Evolutionary conservation across 2,888 invertebrate species (phyloP).

Genomic region (Caenorhabditis sp.): DNA sequence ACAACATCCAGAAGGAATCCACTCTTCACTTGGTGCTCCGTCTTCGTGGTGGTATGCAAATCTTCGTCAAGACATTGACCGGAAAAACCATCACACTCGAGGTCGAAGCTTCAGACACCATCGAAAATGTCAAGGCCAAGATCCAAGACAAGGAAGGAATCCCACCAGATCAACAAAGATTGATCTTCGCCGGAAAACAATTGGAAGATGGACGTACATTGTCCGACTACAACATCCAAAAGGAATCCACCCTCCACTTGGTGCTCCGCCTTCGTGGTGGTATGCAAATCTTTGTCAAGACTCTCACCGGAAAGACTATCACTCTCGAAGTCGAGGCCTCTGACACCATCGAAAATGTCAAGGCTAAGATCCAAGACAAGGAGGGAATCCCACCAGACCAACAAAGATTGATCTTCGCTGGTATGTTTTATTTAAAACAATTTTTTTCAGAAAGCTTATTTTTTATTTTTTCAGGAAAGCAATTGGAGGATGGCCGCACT

Average conservation of each 20-base stretch:
- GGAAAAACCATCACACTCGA: conserved; percentile 82
- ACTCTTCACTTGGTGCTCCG: conserved; percentile 59
- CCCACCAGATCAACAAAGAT: conserved; percentile 55
- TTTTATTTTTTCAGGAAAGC: conserved; percentile 30
- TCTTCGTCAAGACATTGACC: conserved; percentile 87
- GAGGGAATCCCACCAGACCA: conserved; percentile 52
- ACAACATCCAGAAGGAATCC: conserved; percentile 59
- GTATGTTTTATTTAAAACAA: too few relatives aligned
- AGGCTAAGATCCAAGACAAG: conserved; percentile 50
- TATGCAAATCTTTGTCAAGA: conserved; percentile 94
- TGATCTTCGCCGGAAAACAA: conserved; percentile 71
- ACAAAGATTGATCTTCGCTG: conserved; percentile 52
- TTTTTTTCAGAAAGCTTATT: too few relatives aligned
- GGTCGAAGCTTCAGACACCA: conserved; percentile 56
- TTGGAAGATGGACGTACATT: conserved; percentile 69
- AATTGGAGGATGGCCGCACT: conserved; percentile 48
- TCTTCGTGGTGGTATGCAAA: conserved; percentile 80
- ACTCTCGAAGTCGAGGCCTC: conserved; percentile 50
- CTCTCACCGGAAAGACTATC: conserved; percentile 87
- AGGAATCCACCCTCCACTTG: conserved; percentile 50
- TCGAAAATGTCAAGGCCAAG: conserved; percentile 59
- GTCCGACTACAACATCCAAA: conserved; percentile 57
- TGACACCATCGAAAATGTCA: conserved; percentile 50
- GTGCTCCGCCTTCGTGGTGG: conserved; percentile 51
- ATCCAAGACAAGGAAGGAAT: conserved; percentile 61